Evolutionary conservation across 2,797 vertebrate genomes (phyloP).

Genomic region (Halcyon leucocephala): DNA sequence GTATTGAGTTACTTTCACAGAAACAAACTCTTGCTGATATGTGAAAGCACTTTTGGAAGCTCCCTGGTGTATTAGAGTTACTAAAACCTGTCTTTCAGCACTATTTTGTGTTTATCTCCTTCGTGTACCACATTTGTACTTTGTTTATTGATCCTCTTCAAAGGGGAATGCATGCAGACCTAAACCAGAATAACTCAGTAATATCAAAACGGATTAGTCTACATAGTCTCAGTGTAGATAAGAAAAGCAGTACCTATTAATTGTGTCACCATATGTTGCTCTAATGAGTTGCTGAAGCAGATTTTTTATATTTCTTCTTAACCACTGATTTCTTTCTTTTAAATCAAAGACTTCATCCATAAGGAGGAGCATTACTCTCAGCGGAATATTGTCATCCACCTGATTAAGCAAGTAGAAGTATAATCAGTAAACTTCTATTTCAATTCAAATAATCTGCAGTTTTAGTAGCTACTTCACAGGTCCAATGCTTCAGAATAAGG

Average conservation of each 20-base stretch:
- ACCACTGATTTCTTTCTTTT: constrained; percentile 98
- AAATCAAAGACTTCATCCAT: constrained; percentile 99
- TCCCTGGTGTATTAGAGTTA: neutral
- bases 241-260: constrained; percentile 87
- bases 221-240: neutral
- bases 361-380: constrained; percentile 95
- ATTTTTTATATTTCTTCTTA: constrained; percentile 98
- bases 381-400: constrained; percentile 97
- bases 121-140: neutral
- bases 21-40: rapidly evolving
- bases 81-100: neutral
- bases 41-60: neutral
- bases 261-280: constrained; percentile 95
- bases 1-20: neutral
- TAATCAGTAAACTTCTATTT: neutral
- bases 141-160: neutral
- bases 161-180: neutral
- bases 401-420: constrained; percentile 64
- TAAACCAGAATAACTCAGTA: neutral
- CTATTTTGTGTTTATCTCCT: neutral
- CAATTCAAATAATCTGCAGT: neutral
- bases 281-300: constrained; percentile 96
- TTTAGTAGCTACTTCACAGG: neutral
- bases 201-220: neutral
- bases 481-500: neutral